phyloP scores from a whole-genome alignment of 2,888 invertebrate genomes.

The Caenorhabditis sp. region DNA sequence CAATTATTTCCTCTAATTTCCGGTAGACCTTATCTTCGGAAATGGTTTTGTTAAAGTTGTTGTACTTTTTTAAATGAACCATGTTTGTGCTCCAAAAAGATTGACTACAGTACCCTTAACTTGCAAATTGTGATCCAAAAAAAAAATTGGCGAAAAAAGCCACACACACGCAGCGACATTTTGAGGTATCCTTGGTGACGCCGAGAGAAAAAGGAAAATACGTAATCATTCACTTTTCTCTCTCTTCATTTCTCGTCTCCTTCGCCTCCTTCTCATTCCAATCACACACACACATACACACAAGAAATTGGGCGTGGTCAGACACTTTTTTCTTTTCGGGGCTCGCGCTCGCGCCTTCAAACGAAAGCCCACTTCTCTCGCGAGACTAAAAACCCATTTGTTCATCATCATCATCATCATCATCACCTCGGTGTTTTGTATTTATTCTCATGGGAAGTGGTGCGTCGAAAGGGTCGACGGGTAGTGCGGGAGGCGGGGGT shows the following conservation, averaged over 20 bases:
- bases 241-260: background rate
- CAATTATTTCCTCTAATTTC: too few relatives aligned
- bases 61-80: too few relatives aligned
- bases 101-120: too few relatives aligned
- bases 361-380: too few relatives aligned
- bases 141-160: background rate
- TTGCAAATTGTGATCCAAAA: background rate
- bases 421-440: background rate
- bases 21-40: too few relatives aligned
- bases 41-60: too few relatives aligned
- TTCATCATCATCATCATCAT: too few relatives aligned
- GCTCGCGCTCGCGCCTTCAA: too few relatives aligned
- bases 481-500: background rate
- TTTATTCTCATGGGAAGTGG: constrained; percentile 37
- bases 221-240: background rate
- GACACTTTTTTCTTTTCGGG: background rate
- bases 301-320: background rate
- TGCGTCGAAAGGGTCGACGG: constrained; percentile 35
- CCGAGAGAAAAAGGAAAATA: too few relatives aligned
- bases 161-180: background rate
- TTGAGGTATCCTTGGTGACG: constrained; percentile 12
- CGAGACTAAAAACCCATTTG: background rate
- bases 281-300: background rate
- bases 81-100: too few relatives aligned
- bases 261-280: constrained; percentile 4